These are phyloP conservation scores for Sinosuthora webbiana DNA, from an alignment of 2,113 vertebrate genomes.

Conservation along the genomic window DNA sequence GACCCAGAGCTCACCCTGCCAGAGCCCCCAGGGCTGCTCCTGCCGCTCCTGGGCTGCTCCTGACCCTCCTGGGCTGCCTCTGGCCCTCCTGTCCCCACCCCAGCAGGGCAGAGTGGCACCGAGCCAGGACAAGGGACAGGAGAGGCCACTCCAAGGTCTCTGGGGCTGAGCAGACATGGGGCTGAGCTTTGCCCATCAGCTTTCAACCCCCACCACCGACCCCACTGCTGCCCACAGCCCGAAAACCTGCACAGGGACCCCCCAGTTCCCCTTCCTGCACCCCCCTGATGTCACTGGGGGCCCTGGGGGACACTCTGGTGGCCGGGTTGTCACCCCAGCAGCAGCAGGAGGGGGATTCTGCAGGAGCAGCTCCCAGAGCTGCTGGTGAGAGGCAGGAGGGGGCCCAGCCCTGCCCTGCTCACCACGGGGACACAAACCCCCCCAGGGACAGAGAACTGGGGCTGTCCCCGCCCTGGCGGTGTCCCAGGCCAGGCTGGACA, in stretches of 20 bases:
- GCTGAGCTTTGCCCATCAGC: not conserved
- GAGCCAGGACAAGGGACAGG: not conserved
- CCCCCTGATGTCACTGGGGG: no score
- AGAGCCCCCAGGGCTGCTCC: not conserved
- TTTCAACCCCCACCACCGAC: no score
- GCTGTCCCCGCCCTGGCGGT: not conserved
- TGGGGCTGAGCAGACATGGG: not conserved
- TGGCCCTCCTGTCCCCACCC: not conserved
- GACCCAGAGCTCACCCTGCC: not conserved
- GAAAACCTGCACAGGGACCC: rapidly evolving
- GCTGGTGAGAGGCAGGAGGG: not conserved
- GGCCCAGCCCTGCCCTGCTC: not conserved
- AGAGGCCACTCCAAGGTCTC: not conserved
- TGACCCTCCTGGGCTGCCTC: no score
- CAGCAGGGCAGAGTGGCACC: not conserved
- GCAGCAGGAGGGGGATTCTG: not conserved
- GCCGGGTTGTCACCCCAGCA: no score
- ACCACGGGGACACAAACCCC: not conserved
- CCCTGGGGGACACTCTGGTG: no score
- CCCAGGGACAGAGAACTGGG: not conserved
- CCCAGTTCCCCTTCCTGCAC: rapidly evolving
- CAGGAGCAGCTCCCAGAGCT: not conserved
- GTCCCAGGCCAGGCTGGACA: not conserved
- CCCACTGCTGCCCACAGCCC: not conserved
- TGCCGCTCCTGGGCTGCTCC: no score